Evolutionary conservation across 2,888 invertebrate species (phyloP).

Genomic region (Stenurella melanura): DNA sequence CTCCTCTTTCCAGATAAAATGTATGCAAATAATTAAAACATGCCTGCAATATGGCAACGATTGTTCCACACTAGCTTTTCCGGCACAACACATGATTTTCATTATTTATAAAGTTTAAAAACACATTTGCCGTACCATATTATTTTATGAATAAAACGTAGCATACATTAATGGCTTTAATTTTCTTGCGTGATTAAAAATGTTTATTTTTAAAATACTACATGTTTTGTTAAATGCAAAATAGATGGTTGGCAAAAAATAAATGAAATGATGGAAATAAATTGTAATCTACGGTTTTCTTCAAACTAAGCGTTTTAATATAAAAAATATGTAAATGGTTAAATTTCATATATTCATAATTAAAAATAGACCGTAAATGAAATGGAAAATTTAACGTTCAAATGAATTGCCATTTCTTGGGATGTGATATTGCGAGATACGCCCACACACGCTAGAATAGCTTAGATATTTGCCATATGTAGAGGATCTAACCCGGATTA

Average conservation of each 20-base stretch:
- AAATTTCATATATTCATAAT: neutral
- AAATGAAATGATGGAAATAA: slow-evolving; percentile 1
- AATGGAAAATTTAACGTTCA: neutral
- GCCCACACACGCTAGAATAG: neutral
- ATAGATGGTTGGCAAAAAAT: neutral
- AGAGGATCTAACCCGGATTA: no score
- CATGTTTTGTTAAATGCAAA: slow-evolving; percentile 3
- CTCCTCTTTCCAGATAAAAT: no score
- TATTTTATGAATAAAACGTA: neutral
- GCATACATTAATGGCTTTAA: neutral
- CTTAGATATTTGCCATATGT: no score
- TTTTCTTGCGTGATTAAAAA: neutral
- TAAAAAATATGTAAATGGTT: neutral
- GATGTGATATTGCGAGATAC: neutral
- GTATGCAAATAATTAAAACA: no score
- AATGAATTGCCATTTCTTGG: neutral
- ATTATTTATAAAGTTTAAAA: neutral
- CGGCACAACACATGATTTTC: neutral
- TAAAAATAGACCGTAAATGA: neutral
- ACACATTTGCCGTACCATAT: neutral
- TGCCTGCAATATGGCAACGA: no score
- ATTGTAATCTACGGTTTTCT: neutral
- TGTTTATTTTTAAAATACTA: neutral
- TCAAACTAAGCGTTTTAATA: neutral
- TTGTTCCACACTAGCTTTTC: neutral